phyloP scores from a whole-genome alignment of 1,140 invertebrate genomes.

The Medauroidea extradentata region DNA sequence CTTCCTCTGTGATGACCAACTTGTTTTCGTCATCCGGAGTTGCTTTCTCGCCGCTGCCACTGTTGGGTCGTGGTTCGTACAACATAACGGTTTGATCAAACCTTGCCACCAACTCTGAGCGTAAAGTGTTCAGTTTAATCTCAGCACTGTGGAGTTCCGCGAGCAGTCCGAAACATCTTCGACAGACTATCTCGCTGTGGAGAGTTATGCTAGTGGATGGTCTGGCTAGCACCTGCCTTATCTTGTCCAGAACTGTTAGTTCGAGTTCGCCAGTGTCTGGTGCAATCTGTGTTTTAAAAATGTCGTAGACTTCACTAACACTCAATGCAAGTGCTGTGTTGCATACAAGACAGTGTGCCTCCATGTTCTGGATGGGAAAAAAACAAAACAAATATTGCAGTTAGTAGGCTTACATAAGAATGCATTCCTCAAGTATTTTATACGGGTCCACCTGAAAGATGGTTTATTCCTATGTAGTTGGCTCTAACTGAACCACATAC shows the following conservation, averaged over 20 bases:
- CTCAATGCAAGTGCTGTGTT: no score
- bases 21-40: background rate
- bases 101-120: background rate
- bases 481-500: no score
- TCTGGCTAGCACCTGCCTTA: background rate
- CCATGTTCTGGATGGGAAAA: no score
- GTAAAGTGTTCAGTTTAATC: background rate
- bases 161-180: background rate
- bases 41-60: background rate
- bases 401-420: no score
- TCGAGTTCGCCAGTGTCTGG: no score
- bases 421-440: no score
- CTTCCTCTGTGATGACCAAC: conserved; percentile 5
- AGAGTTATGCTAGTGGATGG: conserved; percentile 1
- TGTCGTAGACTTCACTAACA: no score
- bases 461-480: no score
- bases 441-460: no score
- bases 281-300: no score
- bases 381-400: no score
- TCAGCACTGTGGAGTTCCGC: background rate
- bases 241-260: background rate
- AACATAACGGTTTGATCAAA: background rate
- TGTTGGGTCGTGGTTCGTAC: background rate
- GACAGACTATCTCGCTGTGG: conserved; percentile 4
- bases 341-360: no score